Base-by-base conservation (phyloP, 2,888 invertebrate genomes). In the Athalia cordata region DNA sequence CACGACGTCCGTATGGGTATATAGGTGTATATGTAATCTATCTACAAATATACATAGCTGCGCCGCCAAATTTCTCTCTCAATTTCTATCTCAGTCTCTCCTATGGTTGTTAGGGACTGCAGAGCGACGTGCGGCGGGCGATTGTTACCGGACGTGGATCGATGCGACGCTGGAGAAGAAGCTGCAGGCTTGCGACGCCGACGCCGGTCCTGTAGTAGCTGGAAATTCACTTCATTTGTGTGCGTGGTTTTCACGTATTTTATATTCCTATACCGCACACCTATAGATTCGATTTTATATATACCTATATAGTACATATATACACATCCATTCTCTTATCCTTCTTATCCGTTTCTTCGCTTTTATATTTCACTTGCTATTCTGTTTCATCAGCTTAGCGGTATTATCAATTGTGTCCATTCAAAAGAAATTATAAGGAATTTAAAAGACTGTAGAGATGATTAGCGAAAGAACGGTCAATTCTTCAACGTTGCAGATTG, bases 101-200 rank as follows among this genome's bases (percentile, higher is more conserved):
- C 9, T 61, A 77, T 79, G 80, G 72, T 72, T 59, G 72, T 59
- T 59, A 72, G 59, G 70, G 72, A 59, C 29, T 68, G 68, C 68
- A 55, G 68, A 68, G 55, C 68, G 68, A 55, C 50, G 59, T 59
- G 13, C 72, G 59, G n/a, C 15, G 72, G 72, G 59, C 59, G 72
- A 72, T 72, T 72, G 72, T 72, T 72, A 75, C 75, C 62, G 75
- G 75, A 75, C 62, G 83, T 82, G 83, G 84, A 84, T 83, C 80
- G 79, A 81, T 49, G 75, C 79, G 70, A 80, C 70, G 77, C 79
- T 68, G 77, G 80, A 74, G 74, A 78, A 78, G 67, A 78, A 78
- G 67, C 79, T 79, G 79, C 80, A 81, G 83, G 82, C 82, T 83
- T 82, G 80, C 79, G 80, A 82, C 80, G 81, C 79, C 80, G 65